Conservation (phyloP, 2,888 invertebrate species). For the Drosophila robusta region DNA sequence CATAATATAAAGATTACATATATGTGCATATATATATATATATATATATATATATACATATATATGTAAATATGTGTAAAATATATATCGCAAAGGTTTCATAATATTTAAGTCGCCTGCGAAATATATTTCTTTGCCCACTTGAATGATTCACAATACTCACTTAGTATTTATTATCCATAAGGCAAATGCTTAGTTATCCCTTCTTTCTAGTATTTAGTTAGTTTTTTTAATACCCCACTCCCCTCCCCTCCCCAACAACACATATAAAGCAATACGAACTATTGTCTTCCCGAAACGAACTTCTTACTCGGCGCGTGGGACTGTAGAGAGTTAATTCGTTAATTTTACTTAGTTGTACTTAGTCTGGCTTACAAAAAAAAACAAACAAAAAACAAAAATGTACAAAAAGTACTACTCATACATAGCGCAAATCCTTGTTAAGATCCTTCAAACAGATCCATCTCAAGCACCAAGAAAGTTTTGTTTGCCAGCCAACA, state of each 20-base stretch:
- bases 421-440: conserved; percentile 19
- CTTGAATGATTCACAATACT: conserved; percentile 25
- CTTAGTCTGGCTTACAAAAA: conserved; percentile 20
- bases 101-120: conserved; percentile 65
- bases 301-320: conserved; percentile 22
- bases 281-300: conserved; percentile 45
- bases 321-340: conserved; percentile 28
- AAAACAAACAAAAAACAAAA: not conserved
- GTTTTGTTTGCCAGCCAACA: conserved; percentile 33
- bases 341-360: conserved; percentile 52
- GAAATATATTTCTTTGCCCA: conserved; percentile 18
- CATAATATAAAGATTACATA: not conserved
- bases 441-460: conserved; percentile 1
- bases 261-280: conserved; percentile 47
- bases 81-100: conserved; percentile 57
- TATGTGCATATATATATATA: conserved; percentile 12
- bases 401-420: not conserved
- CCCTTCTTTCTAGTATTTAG: conserved; percentile 3
- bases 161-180: not conserved
- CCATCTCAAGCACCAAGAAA: conserved; percentile 14
- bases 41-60: conserved; percentile 17
- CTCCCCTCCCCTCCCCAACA: not conserved
- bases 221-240: not conserved
- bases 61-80: not conserved
- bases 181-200: not conserved